Percentiles rank a stretch among this genome's conserved stretches.
These are phyloP conservation scores for Drosophila tripunctata DNA, from an alignment of 2,888 invertebrate genomes.

Conservation along the genomic window DNA sequence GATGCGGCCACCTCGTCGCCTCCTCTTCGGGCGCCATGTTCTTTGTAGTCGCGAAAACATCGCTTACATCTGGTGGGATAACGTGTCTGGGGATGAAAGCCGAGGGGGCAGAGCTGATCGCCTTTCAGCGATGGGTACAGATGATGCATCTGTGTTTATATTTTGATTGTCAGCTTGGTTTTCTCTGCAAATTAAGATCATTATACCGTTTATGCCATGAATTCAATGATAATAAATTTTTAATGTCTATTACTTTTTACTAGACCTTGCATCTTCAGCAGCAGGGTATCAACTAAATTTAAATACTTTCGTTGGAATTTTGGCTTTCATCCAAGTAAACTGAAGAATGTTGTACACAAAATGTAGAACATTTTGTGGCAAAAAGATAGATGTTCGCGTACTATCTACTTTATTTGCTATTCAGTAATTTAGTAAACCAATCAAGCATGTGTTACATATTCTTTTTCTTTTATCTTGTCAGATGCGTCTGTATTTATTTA, in stretches of 20 bases:
- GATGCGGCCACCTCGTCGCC: constrained; percentile 90
- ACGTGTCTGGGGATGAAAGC: constrained; percentile 96
- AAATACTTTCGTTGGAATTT: constrained; percentile 56
- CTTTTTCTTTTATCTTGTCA: too few species aligned
- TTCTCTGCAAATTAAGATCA: constrained; percentile 43
- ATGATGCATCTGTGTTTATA: constrained; percentile 83
- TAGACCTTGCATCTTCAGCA: constrained; percentile 26
- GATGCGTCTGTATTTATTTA: too few species aligned
- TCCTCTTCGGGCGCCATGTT: constrained; percentile 91
- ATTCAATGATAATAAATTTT: background rate
- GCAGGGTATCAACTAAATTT: constrained; percentile 57
- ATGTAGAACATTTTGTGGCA: constrained; percentile 48
- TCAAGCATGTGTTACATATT: constrained; percentile 39
- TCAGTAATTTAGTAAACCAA: constrained; percentile 52
- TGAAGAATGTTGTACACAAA: constrained; percentile 67
- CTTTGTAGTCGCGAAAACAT: constrained; percentile 96
- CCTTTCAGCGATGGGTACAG: constrained; percentile 87
- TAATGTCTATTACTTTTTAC: constrained; percentile 9
- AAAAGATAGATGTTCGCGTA: constrained; percentile 18
- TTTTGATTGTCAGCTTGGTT: constrained; percentile 64
- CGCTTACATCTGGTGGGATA: constrained; percentile 97
- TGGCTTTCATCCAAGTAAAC: constrained; percentile 69
- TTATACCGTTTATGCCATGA: background rate
- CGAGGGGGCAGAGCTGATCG: constrained; percentile 95
- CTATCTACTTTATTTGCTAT: constrained; percentile 33